Evolutionary conservation across 2,113 vertebrate species (phyloP).

Genomic region (Mustela lutreola): DNA sequence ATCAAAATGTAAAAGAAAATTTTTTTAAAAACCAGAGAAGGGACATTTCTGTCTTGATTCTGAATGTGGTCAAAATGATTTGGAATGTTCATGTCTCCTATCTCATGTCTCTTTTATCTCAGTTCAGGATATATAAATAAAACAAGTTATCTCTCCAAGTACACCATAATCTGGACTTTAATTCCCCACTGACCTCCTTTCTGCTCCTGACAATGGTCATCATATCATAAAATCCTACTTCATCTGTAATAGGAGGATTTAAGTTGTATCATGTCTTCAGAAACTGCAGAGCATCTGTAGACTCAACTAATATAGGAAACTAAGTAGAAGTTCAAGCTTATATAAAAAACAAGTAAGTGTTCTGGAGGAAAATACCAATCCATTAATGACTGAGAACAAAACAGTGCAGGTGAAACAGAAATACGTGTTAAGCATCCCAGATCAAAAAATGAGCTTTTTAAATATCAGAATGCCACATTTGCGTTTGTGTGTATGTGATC

Average conservation of each 20-base stretch:
- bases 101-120: slow-evolving; percentile 8
- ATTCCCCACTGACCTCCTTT: background rate
- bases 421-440: background rate
- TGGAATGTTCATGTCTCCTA: background rate
- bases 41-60: background rate
- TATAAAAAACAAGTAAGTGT: slow-evolving; percentile 20
- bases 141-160: slow-evolving; percentile 29
- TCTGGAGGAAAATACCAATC: background rate
- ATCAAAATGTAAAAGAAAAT: background rate
- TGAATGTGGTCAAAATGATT: background rate
- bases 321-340: slow-evolving; percentile 54
- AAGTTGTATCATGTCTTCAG: background rate
- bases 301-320: slow-evolving; percentile 41
- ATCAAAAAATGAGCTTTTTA: slow-evolving; percentile 27
- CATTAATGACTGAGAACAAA: slow-evolving; percentile 67
- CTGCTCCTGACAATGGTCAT: slow-evolving; percentile 32
- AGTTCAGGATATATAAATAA: background rate
- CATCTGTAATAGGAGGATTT: slow-evolving; percentile 39
- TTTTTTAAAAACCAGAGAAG: background rate
- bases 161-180: slow-evolving; percentile 27
- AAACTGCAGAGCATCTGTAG: slow-evolving; percentile 38
- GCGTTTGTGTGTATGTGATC: background rate
- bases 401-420: slow-evolving; percentile 43
- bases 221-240: slow-evolving; percentile 65
- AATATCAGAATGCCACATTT: background rate